Evolutionary conservation across 1,140 invertebrate genomes (phyloP).

Genomic region (Phymorhynchus buccinoides): DNA sequence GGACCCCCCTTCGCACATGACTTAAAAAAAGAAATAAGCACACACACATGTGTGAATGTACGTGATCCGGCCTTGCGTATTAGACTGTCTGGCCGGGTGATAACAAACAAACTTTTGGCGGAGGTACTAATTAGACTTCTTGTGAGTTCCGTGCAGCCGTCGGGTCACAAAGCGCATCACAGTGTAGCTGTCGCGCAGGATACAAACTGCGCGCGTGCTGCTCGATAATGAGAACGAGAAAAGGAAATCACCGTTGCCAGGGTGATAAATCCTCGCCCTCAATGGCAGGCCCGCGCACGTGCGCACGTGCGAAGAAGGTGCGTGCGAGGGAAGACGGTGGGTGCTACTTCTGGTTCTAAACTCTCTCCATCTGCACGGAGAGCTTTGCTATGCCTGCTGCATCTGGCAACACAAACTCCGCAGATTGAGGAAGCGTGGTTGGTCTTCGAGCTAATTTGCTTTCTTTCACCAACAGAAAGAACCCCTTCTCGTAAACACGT

Average conservation of each 20-base stretch:
- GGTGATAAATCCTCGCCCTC: constrained; percentile 10
- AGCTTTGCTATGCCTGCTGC: neutral
- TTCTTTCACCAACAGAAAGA: too few species aligned
- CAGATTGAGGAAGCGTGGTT: neutral
- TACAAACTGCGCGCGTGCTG: neutral
- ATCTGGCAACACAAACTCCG: neutral
- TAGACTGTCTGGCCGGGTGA: too few species aligned
- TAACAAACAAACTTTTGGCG: too few species aligned
- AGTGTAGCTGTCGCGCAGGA: neutral
- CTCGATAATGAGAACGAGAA: neutral
- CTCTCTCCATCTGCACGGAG: neutral
- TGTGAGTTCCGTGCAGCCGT: neutral
- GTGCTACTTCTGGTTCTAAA: too few species aligned
- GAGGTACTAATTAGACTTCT: too few species aligned
- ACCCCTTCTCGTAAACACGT: too few species aligned
- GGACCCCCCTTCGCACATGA: too few species aligned
- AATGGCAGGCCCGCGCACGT: neutral
- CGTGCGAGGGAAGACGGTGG: neutral
- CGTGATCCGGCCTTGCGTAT: too few species aligned
- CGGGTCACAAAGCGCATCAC: neutral
- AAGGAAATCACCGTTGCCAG: neutral
- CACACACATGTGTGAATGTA: too few species aligned
- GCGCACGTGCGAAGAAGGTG: neutral
- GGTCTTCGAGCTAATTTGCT: neutral
- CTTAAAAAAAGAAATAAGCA: too few species aligned